phyloP scores from a whole-genome alignment of 1,140 invertebrate species.

The Dinothrombium tinctorium region DNA sequence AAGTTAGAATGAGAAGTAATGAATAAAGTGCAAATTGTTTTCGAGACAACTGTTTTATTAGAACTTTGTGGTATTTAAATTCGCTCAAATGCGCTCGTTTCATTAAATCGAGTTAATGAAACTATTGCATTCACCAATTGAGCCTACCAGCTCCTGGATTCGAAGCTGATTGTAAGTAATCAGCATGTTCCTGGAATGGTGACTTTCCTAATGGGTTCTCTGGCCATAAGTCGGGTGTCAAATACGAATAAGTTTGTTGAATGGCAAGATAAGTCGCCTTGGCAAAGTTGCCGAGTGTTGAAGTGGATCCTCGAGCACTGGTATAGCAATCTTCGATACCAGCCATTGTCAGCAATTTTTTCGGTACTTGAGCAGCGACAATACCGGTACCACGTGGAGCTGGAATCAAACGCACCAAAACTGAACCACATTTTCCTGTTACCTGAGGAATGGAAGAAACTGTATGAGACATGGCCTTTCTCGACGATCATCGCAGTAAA shows the following conservation, averaged over 20 bases:
- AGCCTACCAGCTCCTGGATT: too few species aligned
- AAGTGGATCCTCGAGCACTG: slow-evolving; percentile 81
- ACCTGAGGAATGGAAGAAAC: slow-evolving; percentile 33
- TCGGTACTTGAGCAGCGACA: slow-evolving; percentile 95
- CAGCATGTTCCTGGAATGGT: slow-evolving; percentile 80
- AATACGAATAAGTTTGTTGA: slow-evolving; percentile 89
- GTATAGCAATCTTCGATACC: slow-evolving; percentile 99
- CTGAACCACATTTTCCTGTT: slow-evolving; percentile 96
- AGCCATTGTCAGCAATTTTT: slow-evolving; percentile 94
- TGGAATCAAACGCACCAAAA: slow-evolving; percentile 81
- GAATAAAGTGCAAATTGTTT: too few species aligned
- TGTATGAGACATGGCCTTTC: slow-evolving; percentile 13
- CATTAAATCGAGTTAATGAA: too few species aligned
- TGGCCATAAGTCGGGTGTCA: slow-evolving; percentile 89
- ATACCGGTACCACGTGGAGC: slow-evolving; percentile 98
- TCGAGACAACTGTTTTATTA: too few species aligned
- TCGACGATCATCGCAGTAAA: slow-evolving; percentile 8
- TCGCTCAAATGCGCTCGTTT: too few species aligned
- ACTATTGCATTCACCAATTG: too few species aligned
- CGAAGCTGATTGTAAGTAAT: too few species aligned
- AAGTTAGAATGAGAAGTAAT: too few species aligned
- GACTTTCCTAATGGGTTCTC: slow-evolving; percentile 52
- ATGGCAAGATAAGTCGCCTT: slow-evolving; percentile 98
- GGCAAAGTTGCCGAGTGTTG: slow-evolving; percentile 93
- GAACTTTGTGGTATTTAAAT: too few species aligned